phyloP scores from a whole-genome alignment of 2,888 invertebrate genomes.

The Melinopterus prodromus region DNA sequence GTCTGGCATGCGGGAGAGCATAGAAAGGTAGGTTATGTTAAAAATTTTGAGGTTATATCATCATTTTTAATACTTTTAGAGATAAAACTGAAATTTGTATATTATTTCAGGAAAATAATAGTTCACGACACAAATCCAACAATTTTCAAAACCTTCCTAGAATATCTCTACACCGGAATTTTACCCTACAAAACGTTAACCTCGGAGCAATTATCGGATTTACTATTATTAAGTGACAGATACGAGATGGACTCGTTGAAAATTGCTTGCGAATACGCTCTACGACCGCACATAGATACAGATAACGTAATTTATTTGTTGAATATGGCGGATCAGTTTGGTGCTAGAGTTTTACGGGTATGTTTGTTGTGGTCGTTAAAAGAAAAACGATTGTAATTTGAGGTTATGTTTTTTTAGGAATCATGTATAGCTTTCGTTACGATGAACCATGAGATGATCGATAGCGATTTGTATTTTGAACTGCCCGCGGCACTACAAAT shows the following conservation, averaged over 20 bases:
- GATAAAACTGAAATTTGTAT: conserved; percentile 15
- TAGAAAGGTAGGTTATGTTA: conserved; percentile 64
- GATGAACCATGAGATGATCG: conserved; percentile 64
- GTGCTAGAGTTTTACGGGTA: conserved; percentile 66
- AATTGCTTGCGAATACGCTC: conserved; percentile 68
- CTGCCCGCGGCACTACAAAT: conserved; percentile 66
- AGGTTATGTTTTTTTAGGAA: conserved; percentile 56
- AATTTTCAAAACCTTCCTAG: conserved; percentile 68
- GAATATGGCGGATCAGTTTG: conserved; percentile 73
- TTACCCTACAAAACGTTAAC: conserved; percentile 61
- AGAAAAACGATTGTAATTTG: not conserved
- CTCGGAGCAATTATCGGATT: conserved; percentile 68
- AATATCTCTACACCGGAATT: conserved; percentile 71
- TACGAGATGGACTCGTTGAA: conserved; percentile 71
- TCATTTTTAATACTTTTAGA: not conserved
- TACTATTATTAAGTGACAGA: conserved; percentile 70
- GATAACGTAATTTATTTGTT: conserved; percentile 71
- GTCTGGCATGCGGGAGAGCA: conserved; percentile 76
- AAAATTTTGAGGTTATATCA: conserved; percentile 1
- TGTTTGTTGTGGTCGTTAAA: conserved; percentile 38
- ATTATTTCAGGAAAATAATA: conserved; percentile 67
- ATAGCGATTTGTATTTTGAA: conserved; percentile 66
- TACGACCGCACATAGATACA: conserved; percentile 68
- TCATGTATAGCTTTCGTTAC: conserved; percentile 64
- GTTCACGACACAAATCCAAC: conserved; percentile 72